Percentiles rank a stretch among this genome's conserved stretches.
Evolutionary conservation across 2,888 invertebrate species (phyloP).

Genomic region (Perizoma flavofasciatum): DNA sequence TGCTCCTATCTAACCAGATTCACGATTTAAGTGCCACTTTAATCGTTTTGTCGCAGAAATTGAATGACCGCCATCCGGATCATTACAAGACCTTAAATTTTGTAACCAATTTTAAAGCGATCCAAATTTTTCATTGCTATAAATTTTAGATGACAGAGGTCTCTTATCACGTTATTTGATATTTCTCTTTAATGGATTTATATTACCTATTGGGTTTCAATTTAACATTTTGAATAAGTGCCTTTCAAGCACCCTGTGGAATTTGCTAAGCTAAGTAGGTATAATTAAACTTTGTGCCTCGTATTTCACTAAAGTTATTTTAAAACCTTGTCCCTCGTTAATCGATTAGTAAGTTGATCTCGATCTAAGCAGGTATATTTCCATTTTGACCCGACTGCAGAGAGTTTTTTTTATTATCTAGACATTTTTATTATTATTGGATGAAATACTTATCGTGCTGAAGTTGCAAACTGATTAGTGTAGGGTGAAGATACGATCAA

Average conservation of each 20-base stretch:
- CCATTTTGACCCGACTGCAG: no score
- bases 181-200: constrained; percentile 68
- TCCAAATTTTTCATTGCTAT: constrained; percentile 50
- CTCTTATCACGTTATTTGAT: constrained; percentile 63
- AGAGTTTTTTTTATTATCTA: no score
- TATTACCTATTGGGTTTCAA: constrained; percentile 59
- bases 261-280: constrained; percentile 30
- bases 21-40: constrained; percentile 68
- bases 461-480: constrained; percentile 18
- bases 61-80: constrained; percentile 60
- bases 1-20: constrained; percentile 73
- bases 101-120: constrained; percentile 36
- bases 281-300: constrained; percentile 22
- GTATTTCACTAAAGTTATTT: constrained; percentile 24
- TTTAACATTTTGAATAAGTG: constrained; percentile 59
- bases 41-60: constrained; percentile 67
- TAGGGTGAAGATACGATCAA: constrained; percentile 27
- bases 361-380: not conserved
- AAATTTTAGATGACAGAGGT: constrained; percentile 57
- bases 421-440: not conserved
- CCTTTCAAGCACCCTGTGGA: constrained; percentile 50
- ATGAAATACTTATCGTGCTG: constrained; percentile 15
- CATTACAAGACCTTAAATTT: constrained; percentile 45
- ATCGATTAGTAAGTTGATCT: constrained; percentile 4
- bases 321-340: constrained; percentile 16